Base-by-base conservation (phyloP, 2,797 vertebrate genomes). In the Potorous gilbertii region DNA sequence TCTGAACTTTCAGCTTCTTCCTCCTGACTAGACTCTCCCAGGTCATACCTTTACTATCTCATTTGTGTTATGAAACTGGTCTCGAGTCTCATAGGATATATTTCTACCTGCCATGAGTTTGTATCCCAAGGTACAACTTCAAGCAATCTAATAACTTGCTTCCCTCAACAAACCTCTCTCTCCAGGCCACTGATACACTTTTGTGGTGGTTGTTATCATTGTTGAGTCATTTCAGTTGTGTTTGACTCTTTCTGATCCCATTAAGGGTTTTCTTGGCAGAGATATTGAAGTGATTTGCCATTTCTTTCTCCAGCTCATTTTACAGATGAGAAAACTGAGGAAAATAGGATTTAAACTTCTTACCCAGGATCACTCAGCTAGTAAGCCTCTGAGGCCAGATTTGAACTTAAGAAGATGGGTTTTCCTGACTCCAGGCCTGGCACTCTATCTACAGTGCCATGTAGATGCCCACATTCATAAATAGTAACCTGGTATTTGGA, bases 401-500 rank as follows among this genome's bases (percentile, higher is more conserved):
- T 66, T n/a, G 34, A 66, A 66, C 12, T 18, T 14, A 18, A 16
- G 27, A 57, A 57, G 56, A 57, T 57, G 56, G 29, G 14, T 34
- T 66, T 66, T 66, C 34, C 14, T 66, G 13, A 66, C 34, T 66
- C 34, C 5, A 66, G 59, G 2, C 13, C 29, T 29, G 29, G 59
- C 0, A 14, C 31, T 66, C 10, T 31, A 0, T 52, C 52, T 52
- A 59, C 3, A 31, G 29, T 4, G 11, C 57, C 57, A 59, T 11
- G 13, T 59, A 13, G 57, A 31, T 59, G 4, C 29, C 57, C 29
- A 57, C 12, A 62, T 62, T 34, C 59, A 62, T 62, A 62, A 62
- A 62, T 14, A 62, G 10, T 59, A 56, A 59, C 50, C 90, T 96
- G 50, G 14, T 94, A 92, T 95, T 93, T 96, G 62, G 90, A 62